Base-by-base conservation (phyloP, 2,888 invertebrate species). In the Mantis religiosa region DNA sequence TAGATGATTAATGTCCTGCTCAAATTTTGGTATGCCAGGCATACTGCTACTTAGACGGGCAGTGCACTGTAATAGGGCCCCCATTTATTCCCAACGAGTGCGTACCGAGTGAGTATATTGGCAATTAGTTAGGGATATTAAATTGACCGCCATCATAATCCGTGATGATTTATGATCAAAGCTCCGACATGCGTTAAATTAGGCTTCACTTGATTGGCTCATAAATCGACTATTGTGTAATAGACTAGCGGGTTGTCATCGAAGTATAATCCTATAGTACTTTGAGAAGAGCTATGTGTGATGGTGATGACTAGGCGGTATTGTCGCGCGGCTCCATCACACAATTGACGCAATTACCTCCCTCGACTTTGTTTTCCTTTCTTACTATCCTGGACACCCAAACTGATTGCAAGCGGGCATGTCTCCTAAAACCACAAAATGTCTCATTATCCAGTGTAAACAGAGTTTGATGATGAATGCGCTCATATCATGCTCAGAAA, bases 121-220 rank as follows among this genome's bases (percentile, higher is more conserved):
- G 90, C 90, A 90, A 90, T 90, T 90, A 90, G 90, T 90, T 90
- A 90, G 89, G 90, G 90, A 90, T 90, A 90, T 90, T 90, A 90
- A 90, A 90, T 90, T 89, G 90, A 90, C 90, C 90, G 89, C 90
- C 90, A 89, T 90, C 90, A 90, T 90, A 90, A 90, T 90, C 90
- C 89, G 89, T 88, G 89, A 89, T 90, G 90, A 90, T 90, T 90
- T 90, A 90, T 89, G 90, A 90, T 90, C 89, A 90, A 89, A 90
- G 90, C 89, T 88, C 89, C 90, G 90, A 90, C 90, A 90, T 89
- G 89, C 90, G 90, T 90, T 90, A 90, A 90, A 90, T 90, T 90
- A 90, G 90, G 90, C 89, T 85, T 87, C 89, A 87, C 90, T 90
- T 90, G 90, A 90, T 90, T 90, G 90, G 89, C 90, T 90, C 90